phyloP scores from a whole-genome alignment of 1,140 invertebrate genomes.

The Amphibalanus amphitrite region DNA sequence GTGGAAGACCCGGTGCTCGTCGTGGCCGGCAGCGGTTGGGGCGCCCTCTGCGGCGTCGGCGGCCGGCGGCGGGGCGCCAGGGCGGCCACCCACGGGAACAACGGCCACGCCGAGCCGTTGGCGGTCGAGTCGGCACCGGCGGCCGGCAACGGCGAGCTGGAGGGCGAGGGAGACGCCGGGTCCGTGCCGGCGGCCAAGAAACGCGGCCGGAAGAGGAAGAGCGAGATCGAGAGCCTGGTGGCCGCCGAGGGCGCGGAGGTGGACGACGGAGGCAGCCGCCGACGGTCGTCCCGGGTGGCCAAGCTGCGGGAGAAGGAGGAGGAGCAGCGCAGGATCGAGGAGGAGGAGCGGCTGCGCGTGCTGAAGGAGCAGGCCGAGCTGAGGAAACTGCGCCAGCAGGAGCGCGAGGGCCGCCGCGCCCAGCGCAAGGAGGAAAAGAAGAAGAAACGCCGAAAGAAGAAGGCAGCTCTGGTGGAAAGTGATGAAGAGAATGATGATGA shows the following conservation, averaged over 20 bases:
- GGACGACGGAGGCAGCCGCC: conserved; percentile 24
- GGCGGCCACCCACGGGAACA: background rate
- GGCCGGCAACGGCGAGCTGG: background rate
- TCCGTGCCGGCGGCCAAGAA: background rate
- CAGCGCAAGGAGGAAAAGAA: conserved; percentile 16
- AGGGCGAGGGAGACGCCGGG: background rate
- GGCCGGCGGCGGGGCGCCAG: conserved; percentile 24
- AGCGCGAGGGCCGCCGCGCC: background rate
- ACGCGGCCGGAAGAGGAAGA: background rate
- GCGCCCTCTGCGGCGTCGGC: conserved; percentile 47
- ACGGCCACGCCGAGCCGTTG: background rate
- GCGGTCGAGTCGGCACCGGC: background rate
- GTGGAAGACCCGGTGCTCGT: conserved; percentile 41
- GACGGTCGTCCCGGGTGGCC: conserved; percentile 39
- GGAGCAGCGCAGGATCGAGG: conserved; percentile 43
- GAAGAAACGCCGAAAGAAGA: conserved; percentile 19
- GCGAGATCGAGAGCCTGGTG: background rate
- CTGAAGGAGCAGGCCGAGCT: conserved; percentile 38
- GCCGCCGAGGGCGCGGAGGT: conserved; percentile 16
- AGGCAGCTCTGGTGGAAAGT: conserved; percentile 11
- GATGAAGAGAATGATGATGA: conserved; percentile 12
- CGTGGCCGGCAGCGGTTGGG: conserved; percentile 49
- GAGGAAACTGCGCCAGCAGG: conserved; percentile 15
- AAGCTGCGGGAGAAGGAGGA: conserved; percentile 66
- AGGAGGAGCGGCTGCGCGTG: conserved; percentile 26